Percentiles rank a stretch among this genome's conserved stretches.
Conservation (phyloP, 2,113 vertebrate genomes). For the Grallaria varia region DNA sequence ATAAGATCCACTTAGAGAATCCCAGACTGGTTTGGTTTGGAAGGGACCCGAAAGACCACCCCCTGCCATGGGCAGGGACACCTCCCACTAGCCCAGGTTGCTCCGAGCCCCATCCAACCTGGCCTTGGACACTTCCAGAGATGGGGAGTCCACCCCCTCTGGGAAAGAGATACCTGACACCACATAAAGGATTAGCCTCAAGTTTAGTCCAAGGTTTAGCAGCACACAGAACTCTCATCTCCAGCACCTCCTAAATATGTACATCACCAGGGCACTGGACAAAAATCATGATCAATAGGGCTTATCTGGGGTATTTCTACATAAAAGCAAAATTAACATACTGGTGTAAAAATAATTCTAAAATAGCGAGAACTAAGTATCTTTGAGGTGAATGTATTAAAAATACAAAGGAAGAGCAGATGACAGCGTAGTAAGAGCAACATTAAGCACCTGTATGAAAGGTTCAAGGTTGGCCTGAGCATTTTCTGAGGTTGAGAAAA, state of each 20-base stretch:
- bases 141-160: background rate
- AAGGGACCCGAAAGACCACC: background rate
- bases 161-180: background rate
- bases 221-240: background rate
- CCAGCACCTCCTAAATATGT: background rate
- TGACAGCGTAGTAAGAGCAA: background rate
- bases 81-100: background rate
- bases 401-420: background rate
- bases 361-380: background rate
- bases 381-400: background rate
- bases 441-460: background rate
- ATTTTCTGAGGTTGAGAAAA: background rate
- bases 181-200: background rate
- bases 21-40: background rate
- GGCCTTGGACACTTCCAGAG: background rate
- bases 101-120: rapidly evolving
- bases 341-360: background rate
- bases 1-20: background rate
- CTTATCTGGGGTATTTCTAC: background rate
- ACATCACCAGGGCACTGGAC: background rate
- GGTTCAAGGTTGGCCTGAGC: background rate
- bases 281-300: rapidly evolving
- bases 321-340: background rate
- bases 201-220: background rate
- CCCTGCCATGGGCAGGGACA: background rate